Conservation (phyloP, 2,888 invertebrate genomes). For the Habrosyne pyritoides region DNA sequence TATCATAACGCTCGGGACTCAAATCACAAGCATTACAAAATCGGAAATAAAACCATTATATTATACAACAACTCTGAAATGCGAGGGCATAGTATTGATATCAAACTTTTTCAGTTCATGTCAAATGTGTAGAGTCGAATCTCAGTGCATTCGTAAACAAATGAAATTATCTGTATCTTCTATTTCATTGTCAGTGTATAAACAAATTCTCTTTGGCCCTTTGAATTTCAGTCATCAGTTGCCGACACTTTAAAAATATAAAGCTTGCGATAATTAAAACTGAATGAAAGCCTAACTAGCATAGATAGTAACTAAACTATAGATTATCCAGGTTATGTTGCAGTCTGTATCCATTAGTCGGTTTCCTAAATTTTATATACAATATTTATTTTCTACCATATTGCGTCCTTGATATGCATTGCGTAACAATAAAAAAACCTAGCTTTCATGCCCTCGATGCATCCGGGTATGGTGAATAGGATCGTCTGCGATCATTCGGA, state of each 20-base stretch:
- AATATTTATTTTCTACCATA: constrained; percentile 84
- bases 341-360: constrained; percentile 79
- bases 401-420: constrained; percentile 84
- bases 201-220: constrained; percentile 76
- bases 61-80: constrained; percentile 72
- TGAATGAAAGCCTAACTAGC: constrained; percentile 79
- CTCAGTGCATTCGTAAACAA: constrained; percentile 64
- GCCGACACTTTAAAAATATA: constrained; percentile 73
- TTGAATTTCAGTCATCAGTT: constrained; percentile 79
- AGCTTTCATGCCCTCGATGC: constrained; percentile 76
- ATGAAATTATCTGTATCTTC: constrained; percentile 52
- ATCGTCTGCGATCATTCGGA: constrained; percentile 49
- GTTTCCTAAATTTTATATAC: constrained; percentile 78
- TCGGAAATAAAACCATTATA: constrained; percentile 56
- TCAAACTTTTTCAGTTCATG: constrained; percentile 42
- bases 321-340: constrained; percentile 74
- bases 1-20: constrained; percentile 51
- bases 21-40: constrained; percentile 49
- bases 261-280: constrained; percentile 78
- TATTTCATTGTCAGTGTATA: constrained; percentile 57
- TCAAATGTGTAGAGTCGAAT: constrained; percentile 50
- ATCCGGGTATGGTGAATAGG: constrained; percentile 58
- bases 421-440: constrained; percentile 83
- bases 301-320: constrained; percentile 80
- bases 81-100: constrained; percentile 68